Evolutionary conservation across 2,888 invertebrate species (phyloP).

Genomic region (Lepidocyrtoides sp.): DNA sequence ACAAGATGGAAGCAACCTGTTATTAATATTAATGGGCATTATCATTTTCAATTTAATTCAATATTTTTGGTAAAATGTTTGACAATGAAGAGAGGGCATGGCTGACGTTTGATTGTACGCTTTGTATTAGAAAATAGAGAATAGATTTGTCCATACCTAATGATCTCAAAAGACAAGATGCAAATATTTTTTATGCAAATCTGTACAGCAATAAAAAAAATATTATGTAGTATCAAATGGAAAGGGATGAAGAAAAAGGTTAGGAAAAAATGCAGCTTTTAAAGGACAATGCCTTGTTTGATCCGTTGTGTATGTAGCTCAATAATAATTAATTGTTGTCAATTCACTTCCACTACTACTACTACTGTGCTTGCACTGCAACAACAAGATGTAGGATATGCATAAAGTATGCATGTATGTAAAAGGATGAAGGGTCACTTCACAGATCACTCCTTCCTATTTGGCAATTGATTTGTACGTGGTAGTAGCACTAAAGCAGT

Average conservation of each 20-base stretch:
- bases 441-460: constrained; percentile 53
- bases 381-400: too few species aligned
- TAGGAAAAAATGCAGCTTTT: constrained; percentile 47
- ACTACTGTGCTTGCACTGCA: too few species aligned
- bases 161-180: background rate
- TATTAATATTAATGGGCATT: constrained; percentile 30
- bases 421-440: background rate
- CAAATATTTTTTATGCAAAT: background rate
- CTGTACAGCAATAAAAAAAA: background rate
- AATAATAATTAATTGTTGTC: constrained; percentile 19
- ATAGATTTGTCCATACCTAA: too few species aligned
- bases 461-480: constrained; percentile 23
- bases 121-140: too few species aligned
- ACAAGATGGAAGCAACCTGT: background rate
- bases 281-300: constrained; percentile 53
- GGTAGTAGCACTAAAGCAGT: background rate
- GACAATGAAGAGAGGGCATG: constrained; percentile 29
- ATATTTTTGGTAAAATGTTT: constrained; percentile 5
- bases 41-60: background rate
- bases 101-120: too few species aligned
- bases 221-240: background rate
- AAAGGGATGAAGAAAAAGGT: background rate
- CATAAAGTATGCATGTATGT: background rate
- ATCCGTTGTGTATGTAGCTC: background rate
- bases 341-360: background rate